Conservation (phyloP, 2,113 vertebrate species). For the Hyaena hyaena region DNA sequence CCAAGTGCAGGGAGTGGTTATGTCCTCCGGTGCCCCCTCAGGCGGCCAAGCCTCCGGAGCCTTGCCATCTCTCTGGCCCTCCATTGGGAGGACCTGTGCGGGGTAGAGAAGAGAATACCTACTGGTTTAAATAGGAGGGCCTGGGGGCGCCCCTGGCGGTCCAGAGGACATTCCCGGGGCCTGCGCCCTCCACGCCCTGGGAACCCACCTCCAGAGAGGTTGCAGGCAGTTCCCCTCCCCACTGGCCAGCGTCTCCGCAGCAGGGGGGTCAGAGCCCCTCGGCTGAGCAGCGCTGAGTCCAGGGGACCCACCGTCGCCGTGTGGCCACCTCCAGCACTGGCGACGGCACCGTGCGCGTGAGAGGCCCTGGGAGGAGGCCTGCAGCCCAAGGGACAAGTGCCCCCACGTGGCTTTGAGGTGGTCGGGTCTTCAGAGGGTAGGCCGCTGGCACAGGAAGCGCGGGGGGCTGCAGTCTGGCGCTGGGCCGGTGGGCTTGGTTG, state of each 20-base stretch:
- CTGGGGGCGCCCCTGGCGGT: neutral
- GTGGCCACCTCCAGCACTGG: neutral
- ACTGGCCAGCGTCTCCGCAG: neutral
- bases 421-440: neutral
- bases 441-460: neutral
- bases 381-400: accelerated
- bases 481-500: accelerated
- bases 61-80: accelerated
- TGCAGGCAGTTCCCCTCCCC: neutral
- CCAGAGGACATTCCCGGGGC: neutral
- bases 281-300: neutral
- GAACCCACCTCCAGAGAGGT: neutral
- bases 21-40: neutral
- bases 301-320: accelerated
- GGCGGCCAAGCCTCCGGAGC: neutral
- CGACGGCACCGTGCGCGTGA: accelerated
- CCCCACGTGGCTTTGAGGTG: neutral
- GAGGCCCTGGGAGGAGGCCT: neutral
- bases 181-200: neutral
- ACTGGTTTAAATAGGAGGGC: accelerated
- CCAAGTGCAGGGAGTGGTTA: accelerated
- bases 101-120: neutral
- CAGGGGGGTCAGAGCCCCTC: neutral
- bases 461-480: accelerated
- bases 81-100: accelerated